Base-by-base conservation (phyloP, 2,113 vertebrate genomes). In the Tragulus kanchil region DNA sequence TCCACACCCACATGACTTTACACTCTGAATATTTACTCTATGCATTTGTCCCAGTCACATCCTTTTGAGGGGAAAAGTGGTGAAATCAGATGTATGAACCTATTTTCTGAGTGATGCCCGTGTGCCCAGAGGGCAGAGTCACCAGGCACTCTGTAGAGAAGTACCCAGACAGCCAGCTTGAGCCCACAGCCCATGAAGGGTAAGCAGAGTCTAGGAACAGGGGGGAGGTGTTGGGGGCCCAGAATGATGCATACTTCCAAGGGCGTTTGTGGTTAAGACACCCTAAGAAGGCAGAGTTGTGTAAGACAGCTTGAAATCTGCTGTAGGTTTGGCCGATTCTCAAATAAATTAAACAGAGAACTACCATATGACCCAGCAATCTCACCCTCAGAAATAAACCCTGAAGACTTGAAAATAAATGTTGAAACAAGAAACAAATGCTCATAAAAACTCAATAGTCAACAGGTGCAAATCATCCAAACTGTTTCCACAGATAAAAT, bases 221-320 rank as follows among this genome's bases (percentile, higher is more conserved):
- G 4, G 19, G 31, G 4, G 16, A n/a, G 16, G 54, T 16, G 16
- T 17, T 5, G 0, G 25, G 14, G 31, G 2, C 92, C 52, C 36
- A 42, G 23, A 89, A 5, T 0, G 1, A 6, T 7, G 8, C n/a
- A 3, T 26, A 16, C 23, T 15, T 81, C 52, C 31, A 56, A 67
- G n/a, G 77, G 12, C 14, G 10, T 48, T 25, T 42, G 77, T 31
- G 45, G 78, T 71, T 71, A 59, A 89, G 15, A 54, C 31, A 56
- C 48, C 26, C 45, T 31, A 4, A 90, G 77, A 59, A 77, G 25
- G 52, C 58, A 75, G 86, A 93, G 16, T 10, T 52, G 1, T 15
- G 50, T 2, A 45, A 26, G 11, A 62, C 21, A 83, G 31, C 84
- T 88, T 73, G 94, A 96, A 98, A 97, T 58, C 71, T 56, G 93